A percentile compares a stretch with the other conserved stretches of the same genome.
These are phyloP conservation scores for Aphidius gifuensis DNA, from an alignment of 1,140 invertebrate species.

Conservation along the genomic window DNA sequence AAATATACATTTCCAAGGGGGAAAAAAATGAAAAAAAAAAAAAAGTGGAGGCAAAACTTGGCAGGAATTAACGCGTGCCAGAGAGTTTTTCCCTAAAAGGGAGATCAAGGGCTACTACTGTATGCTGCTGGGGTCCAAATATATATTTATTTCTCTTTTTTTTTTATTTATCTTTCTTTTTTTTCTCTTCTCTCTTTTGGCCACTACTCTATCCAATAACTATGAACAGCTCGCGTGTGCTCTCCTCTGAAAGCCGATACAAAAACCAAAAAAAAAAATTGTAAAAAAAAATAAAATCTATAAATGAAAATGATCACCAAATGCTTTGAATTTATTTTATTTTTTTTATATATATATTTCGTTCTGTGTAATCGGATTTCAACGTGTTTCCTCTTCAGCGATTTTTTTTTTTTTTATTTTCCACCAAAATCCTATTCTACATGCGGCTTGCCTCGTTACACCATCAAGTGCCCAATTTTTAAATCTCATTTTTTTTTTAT, in stretches of 20 bases:
- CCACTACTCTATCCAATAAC: constrained; percentile 22
- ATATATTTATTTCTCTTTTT: background rate
- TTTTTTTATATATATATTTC: constrained; percentile 24
- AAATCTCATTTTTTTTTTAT: too few relatives aligned
- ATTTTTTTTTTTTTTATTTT: background rate
- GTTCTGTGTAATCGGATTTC: constrained; percentile 37
- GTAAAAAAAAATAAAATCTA: constrained; percentile 24
- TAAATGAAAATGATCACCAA: constrained; percentile 32
- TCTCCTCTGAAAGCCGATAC: constrained; percentile 27
- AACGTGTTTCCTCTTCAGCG: constrained; percentile 10
- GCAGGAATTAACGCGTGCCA: constrained; percentile 46
- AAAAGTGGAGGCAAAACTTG: constrained; percentile 22
- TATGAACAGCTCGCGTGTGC: constrained; percentile 18
- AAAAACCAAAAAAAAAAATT: constrained; percentile 27
- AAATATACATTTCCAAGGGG: background rate
- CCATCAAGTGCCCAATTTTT: constrained; percentile 1
- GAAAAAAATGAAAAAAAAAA: background rate
- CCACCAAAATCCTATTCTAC: constrained; percentile 3
- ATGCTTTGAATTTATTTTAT: too few relatives aligned
- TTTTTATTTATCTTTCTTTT: too few relatives aligned
- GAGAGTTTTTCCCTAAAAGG: constrained; percentile 9
- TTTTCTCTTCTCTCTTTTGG: too few relatives aligned
- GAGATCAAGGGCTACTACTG: constrained; percentile 6
- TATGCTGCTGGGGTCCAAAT: constrained; percentile 2
- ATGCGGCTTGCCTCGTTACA: background rate